Conservation (phyloP, 2,888 invertebrate genomes). For the Tenthredo amoena region DNA sequence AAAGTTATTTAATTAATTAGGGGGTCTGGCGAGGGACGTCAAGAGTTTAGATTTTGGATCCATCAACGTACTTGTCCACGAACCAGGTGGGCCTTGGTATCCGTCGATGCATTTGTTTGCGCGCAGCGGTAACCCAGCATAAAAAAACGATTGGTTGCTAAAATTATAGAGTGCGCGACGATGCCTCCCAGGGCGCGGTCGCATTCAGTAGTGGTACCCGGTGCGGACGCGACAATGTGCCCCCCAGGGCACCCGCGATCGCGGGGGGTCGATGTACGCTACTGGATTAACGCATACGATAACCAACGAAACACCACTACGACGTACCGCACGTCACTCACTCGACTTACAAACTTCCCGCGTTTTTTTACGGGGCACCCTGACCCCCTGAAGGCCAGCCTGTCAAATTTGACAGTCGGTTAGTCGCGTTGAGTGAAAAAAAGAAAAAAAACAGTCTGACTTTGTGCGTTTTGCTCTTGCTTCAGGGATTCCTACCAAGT, state of each 20-base stretch:
- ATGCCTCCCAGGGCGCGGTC: slow-evolving; percentile 75
- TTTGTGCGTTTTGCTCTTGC: not conserved
- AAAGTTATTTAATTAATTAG: not conserved
- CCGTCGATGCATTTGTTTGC: slow-evolving; percentile 69
- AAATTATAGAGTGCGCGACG: slow-evolving; percentile 76
- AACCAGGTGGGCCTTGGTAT: slow-evolving; percentile 69
- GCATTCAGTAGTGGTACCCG: slow-evolving; percentile 71
- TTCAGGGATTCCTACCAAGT: not conserved
- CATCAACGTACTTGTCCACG: slow-evolving; percentile 60
- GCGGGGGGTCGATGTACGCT: slow-evolving; percentile 73
- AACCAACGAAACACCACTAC: not conserved
- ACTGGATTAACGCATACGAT: slow-evolving; percentile 57
- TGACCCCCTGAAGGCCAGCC: slow-evolving; percentile 20
- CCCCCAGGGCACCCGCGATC: slow-evolving; percentile 68
- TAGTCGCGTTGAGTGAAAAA: not conserved
- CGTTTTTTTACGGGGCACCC: slow-evolving; percentile 5
- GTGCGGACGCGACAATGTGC: slow-evolving; percentile 74
- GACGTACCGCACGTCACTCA: slow-evolving; percentile 32
- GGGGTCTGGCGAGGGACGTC: slow-evolving; percentile 48
- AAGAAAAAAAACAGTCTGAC: not conserved
- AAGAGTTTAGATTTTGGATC: slow-evolving; percentile 61
- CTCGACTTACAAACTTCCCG: slow-evolving; percentile 21
- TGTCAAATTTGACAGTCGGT: slow-evolving; percentile 30
- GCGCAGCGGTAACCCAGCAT: slow-evolving; percentile 65
- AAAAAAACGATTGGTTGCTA: slow-evolving; percentile 67